Conservation (phyloP, 2,113 vertebrate genomes). For the Apodemus speciosus region DNA sequence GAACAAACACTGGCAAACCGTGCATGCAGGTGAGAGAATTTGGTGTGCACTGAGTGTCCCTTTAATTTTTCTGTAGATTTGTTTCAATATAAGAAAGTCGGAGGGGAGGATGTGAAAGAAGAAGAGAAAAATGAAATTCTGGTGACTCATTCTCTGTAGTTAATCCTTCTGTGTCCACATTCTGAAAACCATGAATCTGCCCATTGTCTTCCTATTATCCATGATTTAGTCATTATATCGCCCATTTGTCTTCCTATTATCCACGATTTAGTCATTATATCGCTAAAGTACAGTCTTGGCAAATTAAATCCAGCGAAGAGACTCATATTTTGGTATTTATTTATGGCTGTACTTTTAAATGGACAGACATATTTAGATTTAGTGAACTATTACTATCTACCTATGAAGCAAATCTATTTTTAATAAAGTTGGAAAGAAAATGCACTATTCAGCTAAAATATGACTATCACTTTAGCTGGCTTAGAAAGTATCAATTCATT, state of each 20-base stretch:
- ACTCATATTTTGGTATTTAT: background rate
- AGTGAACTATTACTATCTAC: background rate
- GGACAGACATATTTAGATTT: background rate
- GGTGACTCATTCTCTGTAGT: background rate
- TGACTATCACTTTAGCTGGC: background rate
- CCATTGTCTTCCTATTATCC: background rate
- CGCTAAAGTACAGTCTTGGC: background rate
- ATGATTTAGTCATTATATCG: background rate
- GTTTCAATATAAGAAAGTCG: background rate
- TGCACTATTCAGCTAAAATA: background rate
- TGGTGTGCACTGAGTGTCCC: background rate
- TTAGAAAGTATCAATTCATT: background rate
- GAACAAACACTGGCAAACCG: background rate
- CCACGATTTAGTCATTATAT: background rate
- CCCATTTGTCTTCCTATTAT: background rate
- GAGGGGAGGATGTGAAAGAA: background rate
- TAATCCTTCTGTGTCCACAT: rapidly evolving
- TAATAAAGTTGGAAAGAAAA: background rate
- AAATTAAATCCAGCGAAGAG: background rate
- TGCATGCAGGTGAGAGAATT: background rate
- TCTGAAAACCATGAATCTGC: background rate
- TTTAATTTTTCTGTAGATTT: background rate
- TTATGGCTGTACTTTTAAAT: background rate
- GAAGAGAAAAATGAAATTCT: background rate
- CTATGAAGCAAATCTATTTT: background rate